Conservation (phyloP, 2,888 invertebrate genomes). For the Parelbella ahira region DNA sequence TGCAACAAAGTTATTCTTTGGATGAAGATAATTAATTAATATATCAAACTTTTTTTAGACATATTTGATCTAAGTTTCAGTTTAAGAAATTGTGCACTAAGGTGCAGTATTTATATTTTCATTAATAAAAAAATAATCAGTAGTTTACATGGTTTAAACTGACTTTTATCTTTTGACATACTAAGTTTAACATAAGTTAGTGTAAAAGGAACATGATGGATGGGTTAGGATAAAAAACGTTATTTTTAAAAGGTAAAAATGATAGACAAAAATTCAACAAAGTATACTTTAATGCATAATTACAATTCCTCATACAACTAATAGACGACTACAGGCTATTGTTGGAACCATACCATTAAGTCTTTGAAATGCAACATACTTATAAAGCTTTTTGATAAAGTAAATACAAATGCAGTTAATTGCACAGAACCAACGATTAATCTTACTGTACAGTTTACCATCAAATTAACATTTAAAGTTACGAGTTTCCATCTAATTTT, state of each 20-base stretch:
- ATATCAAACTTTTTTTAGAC: too few species aligned
- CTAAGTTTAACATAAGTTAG: too few species aligned
- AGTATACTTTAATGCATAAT: constrained; percentile 68
- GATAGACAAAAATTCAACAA: constrained; percentile 50
- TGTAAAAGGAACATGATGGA: too few species aligned
- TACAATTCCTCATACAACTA: constrained; percentile 71
- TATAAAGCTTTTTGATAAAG: constrained; percentile 42
- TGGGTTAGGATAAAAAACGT: too few species aligned
- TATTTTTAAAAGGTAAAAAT: constrained; percentile 30
- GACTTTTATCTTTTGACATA: too few species aligned
- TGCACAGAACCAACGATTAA: constrained; percentile 48
- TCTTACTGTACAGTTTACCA: constrained; percentile 42
- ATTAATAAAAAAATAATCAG: too few species aligned
- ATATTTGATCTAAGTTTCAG: too few species aligned
- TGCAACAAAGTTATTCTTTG: constrained; percentile 39
- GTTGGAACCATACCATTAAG: constrained; percentile 58
- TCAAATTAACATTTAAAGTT: constrained; percentile 31
- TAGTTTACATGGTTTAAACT: too few species aligned
- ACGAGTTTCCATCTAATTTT: constrained; percentile 47
- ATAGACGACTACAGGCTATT: constrained; percentile 65
- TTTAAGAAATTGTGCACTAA: too few species aligned
- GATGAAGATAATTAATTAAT: constrained; percentile 39
- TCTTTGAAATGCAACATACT: constrained; percentile 67
- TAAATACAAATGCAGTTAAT: constrained; percentile 67
- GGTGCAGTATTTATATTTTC: too few species aligned